phyloP scores from a whole-genome alignment of 2,797 vertebrate genomes.

The Neosilurus mollespiculum region DNA sequence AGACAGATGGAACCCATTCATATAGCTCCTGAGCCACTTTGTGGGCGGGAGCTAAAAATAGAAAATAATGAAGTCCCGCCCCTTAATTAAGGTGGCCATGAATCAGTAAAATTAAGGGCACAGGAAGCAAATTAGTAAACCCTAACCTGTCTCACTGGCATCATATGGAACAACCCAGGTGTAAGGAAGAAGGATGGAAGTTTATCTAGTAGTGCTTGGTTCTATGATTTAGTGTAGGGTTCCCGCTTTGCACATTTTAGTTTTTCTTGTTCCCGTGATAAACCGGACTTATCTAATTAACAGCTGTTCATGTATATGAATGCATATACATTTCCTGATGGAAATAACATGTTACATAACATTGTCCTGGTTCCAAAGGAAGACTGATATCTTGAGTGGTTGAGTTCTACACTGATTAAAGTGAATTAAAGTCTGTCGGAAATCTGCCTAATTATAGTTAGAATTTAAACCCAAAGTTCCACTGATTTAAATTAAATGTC shows the following conservation, averaged over 20 bases:
- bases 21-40: too few relatives aligned
- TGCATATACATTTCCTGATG: not conserved
- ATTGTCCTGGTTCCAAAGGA: not conserved
- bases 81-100: too few relatives aligned
- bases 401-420: not conserved
- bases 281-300: too few relatives aligned
- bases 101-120: too few relatives aligned
- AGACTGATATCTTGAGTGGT: not conserved
- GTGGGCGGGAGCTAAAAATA: too few relatives aligned
- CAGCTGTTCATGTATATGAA: too few relatives aligned
- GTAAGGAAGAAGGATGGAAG: not conserved
- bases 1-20: too few relatives aligned
- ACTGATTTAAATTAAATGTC: slow-evolving; percentile 2
- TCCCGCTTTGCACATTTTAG: too few relatives aligned
- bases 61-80: too few relatives aligned
- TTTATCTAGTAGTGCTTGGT: not conserved
- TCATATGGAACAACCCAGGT: not conserved
- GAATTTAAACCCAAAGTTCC: not conserved
- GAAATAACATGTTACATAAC: not conserved
- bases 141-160: too few relatives aligned
- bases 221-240: not conserved
- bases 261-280: too few relatives aligned
- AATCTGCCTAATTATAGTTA: not conserved
- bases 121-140: too few relatives aligned
- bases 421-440: not conserved